Evolutionary conservation across 2,888 invertebrate genomes (phyloP).

Genomic region (Entomobrya proxima): DNA sequence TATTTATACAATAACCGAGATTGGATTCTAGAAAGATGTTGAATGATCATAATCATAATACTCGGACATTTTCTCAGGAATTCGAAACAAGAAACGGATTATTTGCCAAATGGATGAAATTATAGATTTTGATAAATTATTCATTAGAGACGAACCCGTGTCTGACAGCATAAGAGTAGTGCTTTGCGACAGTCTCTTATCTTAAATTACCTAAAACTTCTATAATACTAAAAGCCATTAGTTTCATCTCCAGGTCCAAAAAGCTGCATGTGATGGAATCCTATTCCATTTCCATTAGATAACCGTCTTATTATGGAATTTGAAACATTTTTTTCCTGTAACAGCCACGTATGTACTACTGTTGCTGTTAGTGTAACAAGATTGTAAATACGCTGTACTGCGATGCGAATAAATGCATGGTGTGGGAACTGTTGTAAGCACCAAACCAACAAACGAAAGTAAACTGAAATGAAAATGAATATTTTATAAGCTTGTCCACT

Average conservation of each 20-base stretch:
- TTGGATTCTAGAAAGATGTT: no score
- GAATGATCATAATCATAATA: no score
- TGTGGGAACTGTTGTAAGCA: no score
- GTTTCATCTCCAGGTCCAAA: neutral
- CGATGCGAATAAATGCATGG: neutral
- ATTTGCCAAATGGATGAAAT: conserved; percentile 10
- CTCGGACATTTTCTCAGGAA: no score
- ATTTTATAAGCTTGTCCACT: conserved; percentile 13
- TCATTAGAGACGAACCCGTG: neutral
- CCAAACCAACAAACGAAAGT: no score
- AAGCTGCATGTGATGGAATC: neutral
- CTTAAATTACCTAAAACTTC: no score
- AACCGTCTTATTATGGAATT: conserved; percentile 40
- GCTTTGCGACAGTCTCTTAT: no score
- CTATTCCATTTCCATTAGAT: conserved; percentile 19
- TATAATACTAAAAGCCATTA: neutral
- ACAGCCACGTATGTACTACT: no score
- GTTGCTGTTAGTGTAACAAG: no score
- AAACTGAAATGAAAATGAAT: conserved; percentile 14
- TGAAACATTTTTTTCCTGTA: neutral
- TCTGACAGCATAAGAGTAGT: neutral
- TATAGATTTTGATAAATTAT: conserved; percentile 20
- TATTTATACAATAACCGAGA: no score
- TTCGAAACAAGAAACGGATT: neutral
- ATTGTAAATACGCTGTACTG: neutral